Evolutionary conservation across 2,113 vertebrate species (phyloP).

Genomic region (Rhynchomys soricoides): DNA sequence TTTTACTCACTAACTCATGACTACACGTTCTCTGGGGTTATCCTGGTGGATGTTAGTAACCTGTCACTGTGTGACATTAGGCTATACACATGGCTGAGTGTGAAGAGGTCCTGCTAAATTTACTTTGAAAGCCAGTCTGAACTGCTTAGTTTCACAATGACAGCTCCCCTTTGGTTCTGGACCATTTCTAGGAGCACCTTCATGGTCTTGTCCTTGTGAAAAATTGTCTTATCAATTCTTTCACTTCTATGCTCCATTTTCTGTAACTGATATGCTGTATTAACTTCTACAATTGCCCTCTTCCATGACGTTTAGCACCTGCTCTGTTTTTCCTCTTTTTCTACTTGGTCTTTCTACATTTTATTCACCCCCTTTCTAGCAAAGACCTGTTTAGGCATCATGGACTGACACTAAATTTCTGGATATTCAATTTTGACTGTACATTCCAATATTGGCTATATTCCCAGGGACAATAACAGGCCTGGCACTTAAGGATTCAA

Average conservation of each 20-base stretch:
- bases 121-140: slow-evolving; percentile 30
- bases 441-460: background rate
- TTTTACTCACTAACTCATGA: background rate
- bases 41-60: background rate
- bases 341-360: background rate
- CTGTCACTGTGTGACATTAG: slow-evolving; percentile 22
- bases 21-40: background rate
- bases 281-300: background rate
- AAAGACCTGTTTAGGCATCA: background rate
- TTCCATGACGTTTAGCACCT: background rate
- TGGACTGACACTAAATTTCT: background rate
- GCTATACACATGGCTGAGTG: background rate
- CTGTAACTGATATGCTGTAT: background rate
- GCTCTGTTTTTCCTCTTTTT: background rate
- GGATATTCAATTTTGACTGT: background rate
- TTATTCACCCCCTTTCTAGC: background rate
- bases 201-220: background rate
- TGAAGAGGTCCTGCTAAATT: slow-evolving; percentile 6
- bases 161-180: background rate
- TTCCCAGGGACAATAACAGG: background rate
- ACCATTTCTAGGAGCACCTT: slow-evolving; percentile 33
- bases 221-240: background rate
- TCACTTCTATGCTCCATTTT: background rate
- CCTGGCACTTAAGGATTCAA: background rate
- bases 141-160: slow-evolving; percentile 31